phyloP scores from a whole-genome alignment of 2,797 vertebrate species.

The Phoeniculus purpureus region DNA sequence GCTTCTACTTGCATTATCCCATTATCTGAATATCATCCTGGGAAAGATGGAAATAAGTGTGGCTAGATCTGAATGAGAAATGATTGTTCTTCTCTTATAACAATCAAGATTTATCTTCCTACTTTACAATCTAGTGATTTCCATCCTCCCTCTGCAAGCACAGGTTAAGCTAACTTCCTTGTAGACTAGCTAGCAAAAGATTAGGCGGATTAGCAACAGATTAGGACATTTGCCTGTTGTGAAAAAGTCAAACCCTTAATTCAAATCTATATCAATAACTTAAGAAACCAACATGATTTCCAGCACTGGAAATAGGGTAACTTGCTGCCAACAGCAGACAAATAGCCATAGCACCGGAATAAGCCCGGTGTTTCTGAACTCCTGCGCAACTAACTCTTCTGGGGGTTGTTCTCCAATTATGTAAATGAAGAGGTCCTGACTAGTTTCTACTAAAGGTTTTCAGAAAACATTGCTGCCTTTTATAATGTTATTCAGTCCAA shows the following conservation, averaged over 20 bases:
- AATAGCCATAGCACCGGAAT: not conserved
- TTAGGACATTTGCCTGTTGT: not conserved
- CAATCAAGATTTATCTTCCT: not conserved
- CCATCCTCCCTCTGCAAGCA: not conserved
- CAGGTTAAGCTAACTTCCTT: not conserved
- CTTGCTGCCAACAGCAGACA: not conserved
- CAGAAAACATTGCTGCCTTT: not conserved
- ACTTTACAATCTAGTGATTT: not conserved
- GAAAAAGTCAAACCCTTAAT: not conserved
- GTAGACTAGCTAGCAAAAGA: not conserved
- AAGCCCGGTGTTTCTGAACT: not conserved
- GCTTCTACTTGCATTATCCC: not conserved
- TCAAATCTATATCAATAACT: not conserved
- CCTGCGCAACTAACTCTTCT: not conserved
- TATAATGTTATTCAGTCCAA: not conserved
- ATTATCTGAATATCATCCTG: not conserved
- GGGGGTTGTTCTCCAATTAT: not conserved
- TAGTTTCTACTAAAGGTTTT: not conserved
- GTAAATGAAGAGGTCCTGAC: not conserved
- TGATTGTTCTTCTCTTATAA: not conserved
- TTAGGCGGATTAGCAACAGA: not conserved
- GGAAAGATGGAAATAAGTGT: not conserved
- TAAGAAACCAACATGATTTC: not conserved
- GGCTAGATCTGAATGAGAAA: not conserved
- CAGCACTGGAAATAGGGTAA: not conserved